Base-by-base conservation (phyloP, 2,797 vertebrate genomes). In the Sparidentex hasta region DNA sequence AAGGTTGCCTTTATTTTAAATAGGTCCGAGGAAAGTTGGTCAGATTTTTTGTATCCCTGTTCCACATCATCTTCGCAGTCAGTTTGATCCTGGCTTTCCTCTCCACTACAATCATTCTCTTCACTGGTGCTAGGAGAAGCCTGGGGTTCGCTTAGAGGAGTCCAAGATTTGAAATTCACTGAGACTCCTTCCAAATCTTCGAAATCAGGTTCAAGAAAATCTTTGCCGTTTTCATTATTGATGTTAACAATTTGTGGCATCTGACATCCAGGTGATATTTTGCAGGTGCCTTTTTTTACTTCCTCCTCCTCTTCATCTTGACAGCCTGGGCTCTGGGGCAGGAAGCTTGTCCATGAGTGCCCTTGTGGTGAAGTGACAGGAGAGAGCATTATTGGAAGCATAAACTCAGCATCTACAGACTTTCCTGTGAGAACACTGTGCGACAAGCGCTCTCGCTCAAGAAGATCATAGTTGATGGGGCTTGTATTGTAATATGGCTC, bases 331-430 rank as follows among this genome's bases (percentile, higher is more conserved):
- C 21, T 71, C 25, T 47, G 55, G 27, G 12, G 13, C 1, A 7
- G 61, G 11, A 43, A 7, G 50, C 54, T 65, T 41, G 12, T 66
- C 12, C 0, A 2, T 1, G 38, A 56, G 50, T 0, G 8, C 7
- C 20, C 1, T 43, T 47, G 71, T 12, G 89, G 90, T 52, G 89
- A 86, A 12, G 55, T 48, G 25, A 91, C 3, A 17, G 91, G 91
- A 69, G 92, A 93, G 11, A 93, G 87, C 43, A 89, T 9, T 14
- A 84, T 80, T 55, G 81, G 71, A 54, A 88, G 74, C 1, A 48
- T 25, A 5, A 57, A 61, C 17, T 41, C 46, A 27, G 5, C 7
- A 23, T 78, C 18, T 5, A 7, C 3, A 18, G 11, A 47, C 2
- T 14, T 12, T 3, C 76, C 71, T 9, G 14, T 21, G 7, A 17